Base-by-base conservation (phyloP, 2,888 invertebrate genomes). In the Busseola fusca region DNA sequence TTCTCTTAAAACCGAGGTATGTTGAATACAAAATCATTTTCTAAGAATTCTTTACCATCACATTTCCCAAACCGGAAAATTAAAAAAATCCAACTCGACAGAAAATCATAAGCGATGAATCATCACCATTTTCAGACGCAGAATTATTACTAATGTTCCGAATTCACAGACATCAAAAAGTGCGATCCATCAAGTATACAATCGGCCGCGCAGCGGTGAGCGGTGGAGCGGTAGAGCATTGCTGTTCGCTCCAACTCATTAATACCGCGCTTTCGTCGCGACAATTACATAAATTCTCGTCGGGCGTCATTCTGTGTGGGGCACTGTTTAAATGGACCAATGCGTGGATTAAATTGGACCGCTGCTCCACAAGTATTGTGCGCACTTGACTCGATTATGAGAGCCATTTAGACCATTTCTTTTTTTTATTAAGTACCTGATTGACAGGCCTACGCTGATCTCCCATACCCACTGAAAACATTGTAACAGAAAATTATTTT, bases 211-310 rank as follows among this genome's bases (percentile, higher is more conserved):
- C 50, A 60, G 67, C 68, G 27, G n/a, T 45, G 42, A 52, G 42
- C 45, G 50, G 27, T n/a, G 40, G 40, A 45, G 27, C 25, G 72
- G 72, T 78, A 74, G 67, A 82, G 78, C 72, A 82, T 64, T 66
- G 69, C 69, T 63, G 40, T 72, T 74, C 69, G 50, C 81, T 82
- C 83, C 78, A 86, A 88, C 87, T 90, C 91, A 91, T 92, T 91
- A 92, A 91, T 92, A 88, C 88, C 87, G 87, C 83, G 87, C 89
- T 89, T 89, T 88, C 88, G 82, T 84, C 87, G 86, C 82, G 82
- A 89, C 91, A 91, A 91, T 92, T 91, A 92, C 90, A 91, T 90
- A 90, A 91, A 92, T 91, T 91, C 83, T 84, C 76, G 87, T 88
- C 88, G 87, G 86, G 72, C 84, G 79, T 86, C 86, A 85, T 86